Conservation (phyloP, 2,888 invertebrate genomes). For the Lithophane leautieri region DNA sequence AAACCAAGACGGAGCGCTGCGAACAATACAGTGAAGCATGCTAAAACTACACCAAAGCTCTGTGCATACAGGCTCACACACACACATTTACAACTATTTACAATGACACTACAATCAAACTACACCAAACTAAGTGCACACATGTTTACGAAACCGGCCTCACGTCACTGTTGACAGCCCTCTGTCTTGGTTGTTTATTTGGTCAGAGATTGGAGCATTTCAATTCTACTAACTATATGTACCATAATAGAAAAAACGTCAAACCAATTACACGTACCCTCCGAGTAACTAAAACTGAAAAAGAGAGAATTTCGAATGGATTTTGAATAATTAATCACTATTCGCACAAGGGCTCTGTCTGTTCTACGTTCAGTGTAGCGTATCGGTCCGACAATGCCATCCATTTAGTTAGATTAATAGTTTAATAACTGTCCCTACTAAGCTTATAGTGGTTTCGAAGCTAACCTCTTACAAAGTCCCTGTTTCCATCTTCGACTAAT, state of each 20-base stretch:
- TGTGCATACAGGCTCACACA: too few species aligned
- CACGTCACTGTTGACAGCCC: too few species aligned
- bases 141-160: too few species aligned
- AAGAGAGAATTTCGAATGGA: slow-evolving; percentile 13
- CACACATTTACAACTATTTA: too few species aligned
- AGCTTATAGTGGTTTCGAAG: slow-evolving; percentile 33
- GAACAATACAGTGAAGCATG: too few species aligned
- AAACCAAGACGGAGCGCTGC: too few species aligned
- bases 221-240: slow-evolving; percentile 17
- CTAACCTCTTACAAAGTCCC: slow-evolving; percentile 7
- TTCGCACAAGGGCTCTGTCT: slow-evolving; percentile 34
- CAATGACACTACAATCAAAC: too few species aligned
- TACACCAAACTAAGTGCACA: too few species aligned
- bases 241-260: slow-evolving; percentile 19
- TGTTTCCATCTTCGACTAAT: slow-evolving; percentile 13
- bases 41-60: too few species aligned
- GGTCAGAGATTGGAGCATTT: too few species aligned
- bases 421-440: slow-evolving; percentile 49
- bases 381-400: slow-evolving; percentile 35
- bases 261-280: slow-evolving; percentile 23
- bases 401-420: slow-evolving; percentile 49
- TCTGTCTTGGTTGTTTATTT: too few species aligned
- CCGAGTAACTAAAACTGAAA: slow-evolving; percentile 21
- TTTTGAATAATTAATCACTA: slow-evolving; percentile 52
- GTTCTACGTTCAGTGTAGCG: slow-evolving; percentile 28